Evolutionary conservation across 2,888 invertebrate species (phyloP), one percentile per base, ranked within the genome.

Genomic region (Matsumyia berberina): DNA sequence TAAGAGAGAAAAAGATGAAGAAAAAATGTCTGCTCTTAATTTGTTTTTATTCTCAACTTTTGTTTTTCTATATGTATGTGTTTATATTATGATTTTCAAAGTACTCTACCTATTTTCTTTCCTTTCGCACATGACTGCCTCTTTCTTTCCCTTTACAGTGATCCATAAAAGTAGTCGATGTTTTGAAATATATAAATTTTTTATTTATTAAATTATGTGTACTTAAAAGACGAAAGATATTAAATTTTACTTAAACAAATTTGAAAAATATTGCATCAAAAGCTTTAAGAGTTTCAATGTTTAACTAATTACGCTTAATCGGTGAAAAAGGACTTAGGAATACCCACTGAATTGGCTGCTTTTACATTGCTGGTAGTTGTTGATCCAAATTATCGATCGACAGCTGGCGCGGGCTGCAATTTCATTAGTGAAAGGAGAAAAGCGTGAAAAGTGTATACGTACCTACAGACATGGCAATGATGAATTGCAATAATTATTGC

Each of bases 21-120:
- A 53, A 33, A 53, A 33, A 2, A 53, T 53, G 51, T 53, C 49
- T 49, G 49, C 49, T 55, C 19, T 5, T 35, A 19, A 19, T 57
- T 57, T 57, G 37, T 57, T 57, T 19, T 58, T 58, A n/a, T 37
- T 57, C 6, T 6, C 11, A 17, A 7, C 11, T 15, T 5, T 19
- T n/a, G 17, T 37, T 57, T 39, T 1, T 39, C 12, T 24, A 4
- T 24, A 6, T 39, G 9, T 58, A 6, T 37, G 11, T 57, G n/a
- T 39, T 35, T 33, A 1, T 17, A 9, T 19, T 24, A 11, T 49
- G 9, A 19, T 17, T 46, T 2, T 15, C 19, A 9, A 19, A 8
- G 12, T 17, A 15, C 11, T 46, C 0, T 46, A 9, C 19, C 19
- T 46, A 3, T 9, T 19, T 24, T 29, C 8, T 58, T 39, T 31